Conservation (phyloP, 2,888 invertebrate genomes). For the Oscheius sp. region DNA sequence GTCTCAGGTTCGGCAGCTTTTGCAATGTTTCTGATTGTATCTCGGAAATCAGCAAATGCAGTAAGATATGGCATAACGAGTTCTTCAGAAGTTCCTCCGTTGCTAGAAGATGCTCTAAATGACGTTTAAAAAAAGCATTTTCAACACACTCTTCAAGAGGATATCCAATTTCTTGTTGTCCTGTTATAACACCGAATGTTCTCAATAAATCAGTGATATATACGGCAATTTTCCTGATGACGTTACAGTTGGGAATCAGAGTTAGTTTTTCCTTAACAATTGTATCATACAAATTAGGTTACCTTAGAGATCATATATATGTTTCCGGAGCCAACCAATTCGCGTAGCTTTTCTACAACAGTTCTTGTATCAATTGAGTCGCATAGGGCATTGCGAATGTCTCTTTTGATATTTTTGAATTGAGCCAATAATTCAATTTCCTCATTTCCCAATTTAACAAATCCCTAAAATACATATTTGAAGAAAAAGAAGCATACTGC, state of each 20-base stretch:
- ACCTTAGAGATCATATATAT: slow-evolving; percentile 79
- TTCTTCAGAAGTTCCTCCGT: slow-evolving; percentile 75
- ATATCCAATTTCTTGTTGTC: slow-evolving; percentile 54
- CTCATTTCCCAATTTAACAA: slow-evolving; percentile 50
- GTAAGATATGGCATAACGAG: slow-evolving; percentile 87
- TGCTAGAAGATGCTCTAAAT: neutral
- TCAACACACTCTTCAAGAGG: slow-evolving; percentile 38
- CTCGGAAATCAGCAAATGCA: slow-evolving; percentile 86
- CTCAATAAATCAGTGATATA: slow-evolving; percentile 80
- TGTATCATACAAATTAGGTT: neutral
- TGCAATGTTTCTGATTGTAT: slow-evolving; percentile 71
- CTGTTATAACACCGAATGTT: slow-evolving; percentile 72
- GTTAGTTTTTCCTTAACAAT: slow-evolving; percentile 73
- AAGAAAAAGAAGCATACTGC: slow-evolving; percentile 9
- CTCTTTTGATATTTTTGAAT: slow-evolving; percentile 46
- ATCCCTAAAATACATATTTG: slow-evolving; percentile 36
- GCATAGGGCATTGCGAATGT: slow-evolving; percentile 65
- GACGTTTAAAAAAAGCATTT: neutral
- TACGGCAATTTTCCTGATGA: slow-evolving; percentile 81
- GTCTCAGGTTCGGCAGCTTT: slow-evolving; percentile 57
- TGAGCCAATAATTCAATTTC: slow-evolving; percentile 54
- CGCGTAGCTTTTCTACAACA: slow-evolving; percentile 84
- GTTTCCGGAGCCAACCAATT: slow-evolving; percentile 86
- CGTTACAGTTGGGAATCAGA: slow-evolving; percentile 76
- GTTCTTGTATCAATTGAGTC: slow-evolving; percentile 91